These are phyloP conservation scores for Dryobota labecula DNA, from an alignment of 2,888 invertebrate species.

Conservation along the genomic window DNA sequence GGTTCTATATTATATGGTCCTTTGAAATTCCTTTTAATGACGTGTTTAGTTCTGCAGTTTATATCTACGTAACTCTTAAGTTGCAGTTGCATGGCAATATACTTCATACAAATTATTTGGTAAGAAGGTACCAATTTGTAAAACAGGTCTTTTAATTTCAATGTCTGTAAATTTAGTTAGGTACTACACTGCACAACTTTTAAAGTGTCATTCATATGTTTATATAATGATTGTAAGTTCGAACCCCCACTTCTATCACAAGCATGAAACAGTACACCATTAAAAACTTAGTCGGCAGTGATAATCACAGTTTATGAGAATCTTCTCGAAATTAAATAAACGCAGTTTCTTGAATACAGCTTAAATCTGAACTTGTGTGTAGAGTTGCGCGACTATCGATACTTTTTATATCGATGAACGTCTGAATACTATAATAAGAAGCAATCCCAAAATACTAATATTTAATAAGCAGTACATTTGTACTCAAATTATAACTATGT, in stretches of 20 bases:
- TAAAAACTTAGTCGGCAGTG: background rate
- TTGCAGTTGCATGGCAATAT: background rate
- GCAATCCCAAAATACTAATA: no score
- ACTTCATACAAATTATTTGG: background rate
- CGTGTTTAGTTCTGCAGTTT: background rate
- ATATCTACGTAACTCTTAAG: background rate
- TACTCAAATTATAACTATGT: no score
- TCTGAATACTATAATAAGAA: background rate
- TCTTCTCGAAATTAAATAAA: slow-evolving; percentile 56
- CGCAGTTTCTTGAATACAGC: slow-evolving; percentile 68
- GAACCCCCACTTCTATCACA: background rate
- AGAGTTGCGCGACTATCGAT: slow-evolving; percentile 39
- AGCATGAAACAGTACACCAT: background rate
- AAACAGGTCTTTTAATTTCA: background rate
- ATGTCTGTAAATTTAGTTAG: background rate
- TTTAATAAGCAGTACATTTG: no score
- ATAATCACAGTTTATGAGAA: slow-evolving; percentile 14
- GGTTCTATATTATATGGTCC: slow-evolving; percentile 11
- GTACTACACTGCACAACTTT: background rate
- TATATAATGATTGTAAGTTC: background rate
- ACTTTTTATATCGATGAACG: slow-evolving; percentile 5
- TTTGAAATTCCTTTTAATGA: slow-evolving; percentile 27
- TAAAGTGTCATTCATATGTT: background rate
- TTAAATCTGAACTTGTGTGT: slow-evolving; percentile 60
- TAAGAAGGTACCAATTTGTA: background rate